A percentile compares a stretch with the other conserved stretches of the same genome.
phyloP scores from a whole-genome alignment of 2,113 vertebrate species.

The Triplophysa dalaica region DNA sequence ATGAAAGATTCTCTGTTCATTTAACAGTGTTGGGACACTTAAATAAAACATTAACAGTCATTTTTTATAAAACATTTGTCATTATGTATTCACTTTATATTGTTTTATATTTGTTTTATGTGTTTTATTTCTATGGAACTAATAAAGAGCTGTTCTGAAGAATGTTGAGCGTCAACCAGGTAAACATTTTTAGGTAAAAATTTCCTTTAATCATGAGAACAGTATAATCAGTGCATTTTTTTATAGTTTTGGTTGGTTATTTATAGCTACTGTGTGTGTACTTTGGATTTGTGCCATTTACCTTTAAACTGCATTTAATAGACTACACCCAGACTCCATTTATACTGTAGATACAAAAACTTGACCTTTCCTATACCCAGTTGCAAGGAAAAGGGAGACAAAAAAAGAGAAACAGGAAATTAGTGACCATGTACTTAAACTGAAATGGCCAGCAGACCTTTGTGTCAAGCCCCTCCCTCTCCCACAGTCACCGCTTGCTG shows the following conservation, averaged over 20 bases:
- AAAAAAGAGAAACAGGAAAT: constrained; percentile 30
- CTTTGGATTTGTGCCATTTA: constrained; percentile 24
- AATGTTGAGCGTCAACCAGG: too few species aligned
- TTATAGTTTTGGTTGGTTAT: background rate
- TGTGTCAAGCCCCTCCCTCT: constrained; percentile 38
- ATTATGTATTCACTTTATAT: background rate
- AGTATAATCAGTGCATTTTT: background rate
- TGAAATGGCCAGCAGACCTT: constrained; percentile 43
- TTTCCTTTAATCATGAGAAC: background rate
- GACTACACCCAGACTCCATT: constrained; percentile 30
- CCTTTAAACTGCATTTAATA: constrained; percentile 35
- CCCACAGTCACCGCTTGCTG: background rate
- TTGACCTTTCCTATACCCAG: constrained; percentile 11
- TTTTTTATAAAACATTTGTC: too few species aligned
- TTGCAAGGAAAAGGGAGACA: constrained; percentile 33
- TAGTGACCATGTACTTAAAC: background rate
- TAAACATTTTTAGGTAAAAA: too few species aligned
- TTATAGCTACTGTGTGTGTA: background rate
- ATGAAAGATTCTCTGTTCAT: constrained; percentile 11
- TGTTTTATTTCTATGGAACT: background rate
- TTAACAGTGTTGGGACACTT: too few species aligned
- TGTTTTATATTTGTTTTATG: background rate
- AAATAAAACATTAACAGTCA: too few species aligned
- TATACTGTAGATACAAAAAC: constrained; percentile 11
- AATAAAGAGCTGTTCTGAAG: background rate